phyloP scores from a whole-genome alignment of 2,797 vertebrate species.

The Epinephelus malabaricus region DNA sequence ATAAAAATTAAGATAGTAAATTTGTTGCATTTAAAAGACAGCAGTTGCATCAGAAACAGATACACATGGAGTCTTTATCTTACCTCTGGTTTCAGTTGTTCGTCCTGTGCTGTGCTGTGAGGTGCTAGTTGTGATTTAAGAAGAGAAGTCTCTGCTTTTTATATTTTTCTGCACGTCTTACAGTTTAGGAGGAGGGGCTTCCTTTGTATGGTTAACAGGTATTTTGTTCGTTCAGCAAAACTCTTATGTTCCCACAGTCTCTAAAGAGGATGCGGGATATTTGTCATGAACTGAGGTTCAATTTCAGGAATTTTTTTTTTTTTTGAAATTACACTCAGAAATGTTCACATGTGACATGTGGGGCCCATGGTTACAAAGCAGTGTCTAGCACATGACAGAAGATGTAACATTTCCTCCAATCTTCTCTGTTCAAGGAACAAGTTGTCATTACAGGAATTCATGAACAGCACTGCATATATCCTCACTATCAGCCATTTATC shows the following conservation, averaged over 20 bases:
- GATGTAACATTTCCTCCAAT: not conserved
- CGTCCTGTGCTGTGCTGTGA: not conserved
- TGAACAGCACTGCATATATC: not conserved
- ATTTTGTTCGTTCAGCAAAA: not conserved
- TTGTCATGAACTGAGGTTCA: not conserved
- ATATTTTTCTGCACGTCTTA: not conserved
- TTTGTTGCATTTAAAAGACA: not conserved
- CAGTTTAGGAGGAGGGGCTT: not conserved
- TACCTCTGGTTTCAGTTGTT: constrained; percentile 9
- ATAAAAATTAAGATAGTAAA: not conserved
- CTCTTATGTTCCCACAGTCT: not conserved
- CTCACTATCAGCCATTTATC: not conserved
- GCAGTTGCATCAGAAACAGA: not conserved
- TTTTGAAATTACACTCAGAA: not conserved
- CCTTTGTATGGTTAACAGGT: not conserved
- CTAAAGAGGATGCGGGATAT: not conserved
- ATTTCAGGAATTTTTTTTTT: not conserved
- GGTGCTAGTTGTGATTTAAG: not conserved
- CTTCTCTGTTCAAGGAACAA: not conserved
- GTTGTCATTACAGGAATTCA: too few relatives aligned
- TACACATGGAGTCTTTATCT: not conserved
- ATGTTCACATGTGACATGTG: not conserved
- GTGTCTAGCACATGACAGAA: not conserved
- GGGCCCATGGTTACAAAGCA: not conserved
- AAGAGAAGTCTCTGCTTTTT: not conserved